Evolutionary conservation across 2,797 vertebrate species (phyloP).

Genomic region (Hemitrygon akajei): DNA sequence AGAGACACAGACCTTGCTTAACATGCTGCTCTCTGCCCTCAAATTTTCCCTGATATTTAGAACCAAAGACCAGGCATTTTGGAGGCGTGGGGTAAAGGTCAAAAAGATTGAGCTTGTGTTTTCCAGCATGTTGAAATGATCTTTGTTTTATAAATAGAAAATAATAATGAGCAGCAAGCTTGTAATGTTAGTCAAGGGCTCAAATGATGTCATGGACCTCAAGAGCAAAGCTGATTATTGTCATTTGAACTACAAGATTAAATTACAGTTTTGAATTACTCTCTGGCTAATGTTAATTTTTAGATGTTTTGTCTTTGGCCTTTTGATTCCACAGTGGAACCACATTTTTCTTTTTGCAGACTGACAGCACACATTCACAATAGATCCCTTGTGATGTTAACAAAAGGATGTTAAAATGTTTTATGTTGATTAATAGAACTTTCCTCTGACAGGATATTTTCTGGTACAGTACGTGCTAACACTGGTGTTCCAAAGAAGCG

Average conservation of each 20-base stretch:
- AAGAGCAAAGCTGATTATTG: constrained; percentile 32
- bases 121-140: not conserved
- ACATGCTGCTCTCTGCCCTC: not conserved
- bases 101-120: constrained; percentile 17
- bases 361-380: not conserved
- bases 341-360: constrained; percentile 28
- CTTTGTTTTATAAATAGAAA: constrained; percentile 31
- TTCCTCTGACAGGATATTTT: not conserved
- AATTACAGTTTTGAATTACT: not conserved
- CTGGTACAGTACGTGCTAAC: not conserved
- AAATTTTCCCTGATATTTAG: not conserved
- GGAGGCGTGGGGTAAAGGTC: not conserved
- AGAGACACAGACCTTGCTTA: not conserved
- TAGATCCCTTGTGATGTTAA: constrained; percentile 21
- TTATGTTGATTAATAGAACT: constrained; percentile 1
- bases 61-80: constrained; percentile 8
- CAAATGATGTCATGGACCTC: constrained; percentile 23
- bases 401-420: constrained; percentile 24
- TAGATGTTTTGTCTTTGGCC: constrained; percentile 17
- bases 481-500: not conserved
- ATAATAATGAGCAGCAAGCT: constrained; percentile 16
- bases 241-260: constrained; percentile 23
- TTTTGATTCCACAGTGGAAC: constrained; percentile 23
- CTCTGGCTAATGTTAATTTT: constrained; percentile 25
- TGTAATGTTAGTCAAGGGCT: not conserved